Percentiles rank a stretch among this genome's conserved stretches.
Evolutionary conservation across 2,113 vertebrate species (phyloP).

Genomic region (Esox niger): DNA sequence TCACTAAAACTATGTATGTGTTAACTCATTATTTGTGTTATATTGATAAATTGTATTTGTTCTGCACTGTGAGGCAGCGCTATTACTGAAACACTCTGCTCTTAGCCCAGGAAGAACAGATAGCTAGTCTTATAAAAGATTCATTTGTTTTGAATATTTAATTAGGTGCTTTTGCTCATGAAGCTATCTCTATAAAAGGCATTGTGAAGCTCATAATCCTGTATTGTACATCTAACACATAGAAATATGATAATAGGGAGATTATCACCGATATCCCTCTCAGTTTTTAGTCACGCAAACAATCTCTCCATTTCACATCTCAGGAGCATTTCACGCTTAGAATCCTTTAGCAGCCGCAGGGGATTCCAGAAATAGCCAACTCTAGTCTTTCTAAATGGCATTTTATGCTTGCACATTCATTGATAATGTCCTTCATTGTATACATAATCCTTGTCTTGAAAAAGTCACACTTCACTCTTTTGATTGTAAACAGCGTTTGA

Average conservation of each 20-base stretch:
- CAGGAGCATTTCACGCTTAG: neutral
- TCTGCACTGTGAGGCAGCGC: neutral
- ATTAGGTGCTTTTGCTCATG: slow-evolving; percentile 53
- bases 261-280: neutral
- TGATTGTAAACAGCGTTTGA: neutral
- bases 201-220: slow-evolving; percentile 19
- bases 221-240: neutral
- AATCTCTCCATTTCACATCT: neutral
- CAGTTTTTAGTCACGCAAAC: neutral
- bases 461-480: neutral
- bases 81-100: neutral
- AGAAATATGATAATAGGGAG: too few relatives aligned
- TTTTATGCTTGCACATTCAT: neutral
- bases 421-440: neutral
- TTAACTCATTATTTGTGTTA: neutral
- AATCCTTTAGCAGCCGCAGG: too few relatives aligned
- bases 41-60: neutral
- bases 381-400: neutral
- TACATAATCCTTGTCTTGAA: neutral
- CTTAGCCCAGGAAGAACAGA: slow-evolving; percentile 26
- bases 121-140: slow-evolving; percentile 62
- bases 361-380: too few relatives aligned
- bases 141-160: slow-evolving; percentile 61
- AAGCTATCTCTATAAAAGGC: slow-evolving; percentile 29
- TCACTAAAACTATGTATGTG: neutral